Base-by-base conservation (phyloP, 2,888 invertebrate genomes). In the Xestoiulus laeticollis region DNA sequence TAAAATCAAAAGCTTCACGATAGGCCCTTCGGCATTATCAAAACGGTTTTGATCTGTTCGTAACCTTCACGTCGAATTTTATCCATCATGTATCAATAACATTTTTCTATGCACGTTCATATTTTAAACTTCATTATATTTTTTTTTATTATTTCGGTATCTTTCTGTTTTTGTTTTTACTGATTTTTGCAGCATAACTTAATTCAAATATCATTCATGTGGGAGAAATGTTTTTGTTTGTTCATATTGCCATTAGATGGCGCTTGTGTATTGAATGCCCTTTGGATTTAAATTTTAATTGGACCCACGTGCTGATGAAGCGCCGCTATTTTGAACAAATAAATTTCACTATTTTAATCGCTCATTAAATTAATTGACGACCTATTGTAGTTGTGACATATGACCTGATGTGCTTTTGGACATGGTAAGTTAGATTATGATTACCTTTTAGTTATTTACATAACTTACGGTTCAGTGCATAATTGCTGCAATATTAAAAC, bases 1-100 rank as follows among this genome's bases (percentile, higher is more conserved):
- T 82, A 90, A 90, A 85, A 87, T 89, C 87, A 90, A 89, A 86
- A 88, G 89, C 87, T 88, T 87, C 44, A 89, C 90, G 12, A 85
- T 89, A 12, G 89, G 89, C 16, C 43, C 89, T 68, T 88, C 89
- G n/a, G 44, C 88, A 26, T 32, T 85, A 33, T n/a, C 48, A 1
- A 87, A 87, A 87, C 85, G 87, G 3, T 14, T 68, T 78, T 87
- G 68, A 84, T 6, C 22, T n/a, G 12, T 32, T 87, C 68, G 16
- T 2, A 22, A 0, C 1, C 14, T 30, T 78, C 78, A 30, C 12
- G 3, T 14, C 14, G 12, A 26, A n/a, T 30, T 78, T 78, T 78
- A 78, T 78, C 30, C 30, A 1, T 30, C 30, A 78, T 78, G 0
- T 78, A 26, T 26, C 14, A 30, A 30, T 14, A 78, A 12, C 78